phyloP scores from a whole-genome alignment of 2,888 invertebrate species.

The Apodemia zela region DNA sequence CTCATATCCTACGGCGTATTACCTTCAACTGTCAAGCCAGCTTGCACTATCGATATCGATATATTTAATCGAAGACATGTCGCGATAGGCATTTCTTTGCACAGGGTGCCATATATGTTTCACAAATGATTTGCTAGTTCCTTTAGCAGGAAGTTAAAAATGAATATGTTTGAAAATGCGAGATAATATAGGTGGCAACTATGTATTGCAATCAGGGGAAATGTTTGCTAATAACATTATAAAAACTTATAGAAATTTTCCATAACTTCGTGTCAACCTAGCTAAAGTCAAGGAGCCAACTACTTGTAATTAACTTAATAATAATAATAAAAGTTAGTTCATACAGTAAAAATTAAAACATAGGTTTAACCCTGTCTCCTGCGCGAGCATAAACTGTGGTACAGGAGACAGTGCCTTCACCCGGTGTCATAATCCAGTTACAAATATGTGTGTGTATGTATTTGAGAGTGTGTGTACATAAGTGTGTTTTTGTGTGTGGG shows the following conservation, averaged over 20 bases:
- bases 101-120: not conserved
- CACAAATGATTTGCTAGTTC: not conserved
- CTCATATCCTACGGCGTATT: constrained; percentile 9
- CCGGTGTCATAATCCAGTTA: too few species aligned
- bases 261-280: not conserved
- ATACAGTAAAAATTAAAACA: too few species aligned
- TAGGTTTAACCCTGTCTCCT: too few species aligned
- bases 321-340: too few species aligned
- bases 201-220: not conserved
- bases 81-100: not conserved
- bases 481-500: too few species aligned
- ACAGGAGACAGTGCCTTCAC: too few species aligned
- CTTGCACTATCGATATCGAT: constrained; percentile 4
- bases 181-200: not conserved
- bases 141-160: too few species aligned
- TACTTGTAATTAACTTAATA: not conserved
- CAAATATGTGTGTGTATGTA: too few species aligned
- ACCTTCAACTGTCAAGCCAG: constrained; percentile 6
- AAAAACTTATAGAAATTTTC: not conserved
- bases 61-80: not conserved
- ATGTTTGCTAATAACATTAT: not conserved
- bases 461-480: too few species aligned
- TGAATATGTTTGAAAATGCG: too few species aligned
- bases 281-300: not conserved
- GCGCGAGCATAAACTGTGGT: too few species aligned